These are phyloP conservation scores for Apis dorsata DNA, from an alignment of 1,140 invertebrate genomes.

Conservation along the genomic window DNA sequence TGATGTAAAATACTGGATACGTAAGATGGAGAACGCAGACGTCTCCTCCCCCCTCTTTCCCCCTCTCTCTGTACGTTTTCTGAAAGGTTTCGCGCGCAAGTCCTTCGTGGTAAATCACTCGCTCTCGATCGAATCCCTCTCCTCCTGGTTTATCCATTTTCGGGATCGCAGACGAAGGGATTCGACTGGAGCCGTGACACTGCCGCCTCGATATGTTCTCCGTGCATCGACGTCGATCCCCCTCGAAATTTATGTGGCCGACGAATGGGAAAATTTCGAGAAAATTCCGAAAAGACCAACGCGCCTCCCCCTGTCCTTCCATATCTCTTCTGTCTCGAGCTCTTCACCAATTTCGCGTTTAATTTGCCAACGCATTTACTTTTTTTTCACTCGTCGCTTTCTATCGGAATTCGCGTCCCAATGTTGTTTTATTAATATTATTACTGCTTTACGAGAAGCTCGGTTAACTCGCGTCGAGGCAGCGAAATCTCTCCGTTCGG, in stretches of 20 bases:
- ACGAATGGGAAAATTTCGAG: slow-evolving; percentile 37
- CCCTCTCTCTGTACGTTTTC: background rate
- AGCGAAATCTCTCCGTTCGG: no score
- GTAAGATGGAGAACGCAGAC: slow-evolving; percentile 33
- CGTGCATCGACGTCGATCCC: slow-evolving; percentile 35
- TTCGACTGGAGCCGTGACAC: slow-evolving; percentile 40
- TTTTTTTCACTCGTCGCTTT: background rate
- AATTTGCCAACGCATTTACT: slow-evolving; percentile 9
- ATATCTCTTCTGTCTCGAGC: background rate
- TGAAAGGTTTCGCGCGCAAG: slow-evolving; percentile 35
- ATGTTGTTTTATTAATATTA: no score
- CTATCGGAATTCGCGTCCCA: no score
- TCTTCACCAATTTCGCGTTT: slow-evolving; percentile 18
- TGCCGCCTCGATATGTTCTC: slow-evolving; percentile 16
- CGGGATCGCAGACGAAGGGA: slow-evolving; percentile 34
- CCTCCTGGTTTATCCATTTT: slow-evolving; percentile 50
- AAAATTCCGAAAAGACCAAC: slow-evolving; percentile 22
- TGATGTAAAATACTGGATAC: slow-evolving; percentile 34
- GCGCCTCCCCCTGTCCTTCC: background rate
- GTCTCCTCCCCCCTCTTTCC: background rate
- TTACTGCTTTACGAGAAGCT: no score
- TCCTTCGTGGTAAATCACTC: slow-evolving; percentile 54
- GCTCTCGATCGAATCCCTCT: slow-evolving; percentile 39
- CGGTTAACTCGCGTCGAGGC: no score
- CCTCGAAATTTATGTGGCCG: slow-evolving; percentile 37